A percentile compares a stretch with the other conserved stretches of the same genome.
Evolutionary conservation across 2,113 vertebrate genomes (phyloP).

Genomic region (Asarcornis scutulata): DNA sequence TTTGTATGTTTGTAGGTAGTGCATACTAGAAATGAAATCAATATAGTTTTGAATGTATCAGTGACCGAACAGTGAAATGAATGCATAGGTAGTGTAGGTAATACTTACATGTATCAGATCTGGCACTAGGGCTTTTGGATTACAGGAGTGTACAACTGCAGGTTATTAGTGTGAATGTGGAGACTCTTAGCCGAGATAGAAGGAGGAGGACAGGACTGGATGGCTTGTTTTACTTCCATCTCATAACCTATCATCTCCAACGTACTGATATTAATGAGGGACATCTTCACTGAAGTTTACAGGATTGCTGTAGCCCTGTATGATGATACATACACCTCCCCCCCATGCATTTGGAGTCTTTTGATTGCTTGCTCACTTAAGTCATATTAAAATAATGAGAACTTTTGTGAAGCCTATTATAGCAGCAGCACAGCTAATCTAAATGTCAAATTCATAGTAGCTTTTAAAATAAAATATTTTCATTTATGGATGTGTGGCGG

Average conservation of each 20-base stretch:
- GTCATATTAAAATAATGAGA: not conserved
- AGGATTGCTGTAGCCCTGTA: fast-evolving
- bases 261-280: not conserved
- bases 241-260: not conserved
- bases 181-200: not conserved
- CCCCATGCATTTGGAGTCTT: not conserved
- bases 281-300: not conserved
- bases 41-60: not conserved
- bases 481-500: not conserved
- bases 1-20: not conserved
- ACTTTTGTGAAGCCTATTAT: not conserved
- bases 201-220: not conserved
- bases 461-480: not conserved
- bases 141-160: not conserved
- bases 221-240: not conserved
- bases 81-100: not conserved
- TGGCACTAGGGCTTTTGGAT: not conserved
- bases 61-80: not conserved
- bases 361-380: not conserved
- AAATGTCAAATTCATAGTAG: not conserved
- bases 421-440: not conserved
- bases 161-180: not conserved
- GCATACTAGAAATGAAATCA: not conserved
- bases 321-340: not conserved
- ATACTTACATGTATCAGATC: not conserved